These are phyloP conservation scores for Noturus placidus DNA, from an alignment of 2,113 vertebrate species.

Conservation along the genomic window DNA sequence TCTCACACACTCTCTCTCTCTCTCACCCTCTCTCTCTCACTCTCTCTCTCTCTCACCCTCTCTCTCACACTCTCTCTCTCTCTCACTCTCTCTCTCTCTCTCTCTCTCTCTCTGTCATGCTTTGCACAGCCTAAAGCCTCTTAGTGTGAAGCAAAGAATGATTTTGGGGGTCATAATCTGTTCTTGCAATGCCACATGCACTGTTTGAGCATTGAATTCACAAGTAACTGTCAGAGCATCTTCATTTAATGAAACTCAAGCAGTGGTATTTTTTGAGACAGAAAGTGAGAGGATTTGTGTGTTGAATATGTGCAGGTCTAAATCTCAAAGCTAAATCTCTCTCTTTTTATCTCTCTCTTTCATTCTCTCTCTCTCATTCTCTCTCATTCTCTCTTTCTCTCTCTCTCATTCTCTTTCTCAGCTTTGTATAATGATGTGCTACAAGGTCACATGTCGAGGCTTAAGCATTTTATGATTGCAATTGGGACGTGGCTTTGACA, in stretches of 20 bases:
- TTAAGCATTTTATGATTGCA: constrained; percentile 48
- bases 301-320: constrained; percentile 1
- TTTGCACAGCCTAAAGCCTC: constrained; percentile 51
- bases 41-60: constrained; percentile 23
- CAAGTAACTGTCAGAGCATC: background rate
- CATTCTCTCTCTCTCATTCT: background rate
- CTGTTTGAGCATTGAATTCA: background rate
- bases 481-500: background rate
- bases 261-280: background rate
- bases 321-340: background rate
- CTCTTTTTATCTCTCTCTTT: background rate
- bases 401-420: background rate
- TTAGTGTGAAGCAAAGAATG: constrained; percentile 49
- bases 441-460: constrained; percentile 49
- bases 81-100: background rate
- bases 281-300: background rate
- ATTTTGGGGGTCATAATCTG: constrained; percentile 36
- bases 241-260: background rate
- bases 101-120: constrained; percentile 23
- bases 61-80: constrained; percentile 34
- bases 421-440: constrained; percentile 55
- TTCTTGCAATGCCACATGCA: background rate
- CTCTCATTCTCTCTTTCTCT: background rate
- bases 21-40: background rate
- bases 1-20: constrained; percentile 24